Evolutionary conservation across 2,888 invertebrate genomes (phyloP).

Genomic region (Aplocera efformata): DNA sequence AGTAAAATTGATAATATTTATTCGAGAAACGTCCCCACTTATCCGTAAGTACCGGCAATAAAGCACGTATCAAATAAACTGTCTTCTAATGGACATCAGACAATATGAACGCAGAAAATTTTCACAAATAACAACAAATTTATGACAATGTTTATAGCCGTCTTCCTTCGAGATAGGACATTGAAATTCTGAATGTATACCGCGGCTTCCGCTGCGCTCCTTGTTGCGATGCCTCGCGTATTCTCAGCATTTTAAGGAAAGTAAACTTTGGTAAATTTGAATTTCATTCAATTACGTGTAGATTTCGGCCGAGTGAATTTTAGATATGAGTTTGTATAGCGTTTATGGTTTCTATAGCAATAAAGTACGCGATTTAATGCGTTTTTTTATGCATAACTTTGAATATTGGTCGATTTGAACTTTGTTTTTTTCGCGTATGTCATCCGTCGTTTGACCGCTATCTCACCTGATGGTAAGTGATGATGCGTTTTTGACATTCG

Average conservation of each 20-base stretch:
- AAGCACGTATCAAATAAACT: constrained; percentile 29
- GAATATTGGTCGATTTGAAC: too few relatives aligned
- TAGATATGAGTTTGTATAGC: too few relatives aligned
- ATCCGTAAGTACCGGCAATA: constrained; percentile 23
- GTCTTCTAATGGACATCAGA: constrained; percentile 28
- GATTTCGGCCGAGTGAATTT: too few relatives aligned
- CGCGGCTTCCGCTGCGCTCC: constrained; percentile 36
- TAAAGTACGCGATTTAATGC: too few relatives aligned
- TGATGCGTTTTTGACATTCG: too few relatives aligned
- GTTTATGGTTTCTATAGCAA: too few relatives aligned
- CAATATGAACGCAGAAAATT: constrained; percentile 36
- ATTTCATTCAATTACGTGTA: background rate
- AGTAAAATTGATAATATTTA: constrained; percentile 15
- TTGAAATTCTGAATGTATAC: constrained; percentile 67
- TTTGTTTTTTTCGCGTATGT: too few relatives aligned
- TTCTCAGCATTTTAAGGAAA: constrained; percentile 23
- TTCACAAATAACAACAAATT: constrained; percentile 65
- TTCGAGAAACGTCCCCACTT: constrained; percentile 10
- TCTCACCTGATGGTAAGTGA: too few relatives aligned
- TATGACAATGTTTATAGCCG: constrained; percentile 64
- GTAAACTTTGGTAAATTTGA: background rate
- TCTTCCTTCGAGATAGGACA: constrained; percentile 62
- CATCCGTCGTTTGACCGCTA: too few relatives aligned
- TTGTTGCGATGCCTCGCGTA: constrained; percentile 35
- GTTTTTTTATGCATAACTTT: too few relatives aligned